Conservation (phyloP, 2,797 vertebrate species). For the Oreochromis mossambicus region DNA sequence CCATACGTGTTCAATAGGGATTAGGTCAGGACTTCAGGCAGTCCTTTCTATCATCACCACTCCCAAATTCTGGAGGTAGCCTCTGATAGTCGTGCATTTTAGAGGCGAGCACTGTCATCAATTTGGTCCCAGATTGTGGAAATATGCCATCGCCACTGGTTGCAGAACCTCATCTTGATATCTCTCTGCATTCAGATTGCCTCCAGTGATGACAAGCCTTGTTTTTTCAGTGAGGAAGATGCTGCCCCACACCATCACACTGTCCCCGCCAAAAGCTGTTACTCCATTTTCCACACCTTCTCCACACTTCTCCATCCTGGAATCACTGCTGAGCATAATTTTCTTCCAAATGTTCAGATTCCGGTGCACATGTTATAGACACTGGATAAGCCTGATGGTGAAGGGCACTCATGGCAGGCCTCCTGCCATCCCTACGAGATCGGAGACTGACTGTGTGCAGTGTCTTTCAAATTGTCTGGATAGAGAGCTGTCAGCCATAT, state of each 20-base stretch:
- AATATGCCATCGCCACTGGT: not conserved
- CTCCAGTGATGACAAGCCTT: fast-evolving
- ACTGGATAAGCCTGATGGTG: not conserved
- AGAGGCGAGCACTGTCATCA: not conserved
- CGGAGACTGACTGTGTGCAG: not conserved
- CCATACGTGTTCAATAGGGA: not conserved
- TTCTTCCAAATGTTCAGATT: not conserved
- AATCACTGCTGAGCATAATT: not conserved
- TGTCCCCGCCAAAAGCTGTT: not conserved
- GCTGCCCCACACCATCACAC: not conserved
- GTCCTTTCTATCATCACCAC: not conserved
- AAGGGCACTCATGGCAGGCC: not conserved
- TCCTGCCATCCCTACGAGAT: not conserved
- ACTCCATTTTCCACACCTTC: not conserved
- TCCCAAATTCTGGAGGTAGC: not conserved
- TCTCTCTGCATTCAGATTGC: not conserved
- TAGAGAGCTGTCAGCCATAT: not conserved
- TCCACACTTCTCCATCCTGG: not conserved
- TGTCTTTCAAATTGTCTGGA: not conserved
- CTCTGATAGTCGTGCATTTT: not conserved
- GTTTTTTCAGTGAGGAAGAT: not conserved
- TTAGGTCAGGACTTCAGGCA: not conserved
- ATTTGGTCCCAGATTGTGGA: not conserved
- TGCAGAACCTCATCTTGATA: not conserved
- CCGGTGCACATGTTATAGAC: not conserved